A percentile compares a stretch with the other conserved stretches of the same genome.
These are phyloP conservation scores for Myiozetetes cayanensis DNA, from an alignment of 2,113 vertebrate genomes.

Conservation along the genomic window DNA sequence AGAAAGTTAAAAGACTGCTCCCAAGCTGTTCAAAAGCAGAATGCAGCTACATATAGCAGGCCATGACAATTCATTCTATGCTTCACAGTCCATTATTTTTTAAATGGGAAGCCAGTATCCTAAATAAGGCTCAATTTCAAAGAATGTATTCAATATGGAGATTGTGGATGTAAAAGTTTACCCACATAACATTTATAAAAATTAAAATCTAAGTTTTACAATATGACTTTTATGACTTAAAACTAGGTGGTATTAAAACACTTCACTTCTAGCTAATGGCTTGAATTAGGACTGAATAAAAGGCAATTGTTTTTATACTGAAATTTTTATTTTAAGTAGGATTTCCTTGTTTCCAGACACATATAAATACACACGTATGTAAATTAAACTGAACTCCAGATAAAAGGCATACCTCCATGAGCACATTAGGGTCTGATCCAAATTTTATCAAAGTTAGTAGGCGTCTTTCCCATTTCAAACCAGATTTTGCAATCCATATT, in stretches of 20 bases:
- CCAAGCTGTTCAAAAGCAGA: slow-evolving; percentile 29
- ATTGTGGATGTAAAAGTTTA: background rate
- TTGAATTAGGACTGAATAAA: background rate
- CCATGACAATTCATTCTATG: background rate
- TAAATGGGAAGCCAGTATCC: background rate
- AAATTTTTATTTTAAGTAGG: slow-evolving; percentile 20
- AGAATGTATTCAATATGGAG: background rate
- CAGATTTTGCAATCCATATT: slow-evolving; percentile 47
- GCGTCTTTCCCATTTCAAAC: slow-evolving; percentile 18
- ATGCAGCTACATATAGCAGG: background rate
- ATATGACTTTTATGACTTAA: background rate
- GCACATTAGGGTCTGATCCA: slow-evolving; percentile 14
- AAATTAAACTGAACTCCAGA: slow-evolving; percentile 12
- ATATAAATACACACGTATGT: background rate
- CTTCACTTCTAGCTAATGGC: background rate
- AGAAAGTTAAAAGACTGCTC: slow-evolving; percentile 41
- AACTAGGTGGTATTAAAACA: background rate
- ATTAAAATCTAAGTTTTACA: background rate
- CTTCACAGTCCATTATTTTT: background rate
- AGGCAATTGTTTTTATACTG: background rate
- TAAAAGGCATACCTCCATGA: slow-evolving; percentile 5
- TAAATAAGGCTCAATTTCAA: background rate
- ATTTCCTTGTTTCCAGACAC: slow-evolving; percentile 33
- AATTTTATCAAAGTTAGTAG: slow-evolving; percentile 30
- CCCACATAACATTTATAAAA: background rate